phyloP scores from a whole-genome alignment of 2,888 invertebrate genomes.

The Tetrapedia diversipes region DNA sequence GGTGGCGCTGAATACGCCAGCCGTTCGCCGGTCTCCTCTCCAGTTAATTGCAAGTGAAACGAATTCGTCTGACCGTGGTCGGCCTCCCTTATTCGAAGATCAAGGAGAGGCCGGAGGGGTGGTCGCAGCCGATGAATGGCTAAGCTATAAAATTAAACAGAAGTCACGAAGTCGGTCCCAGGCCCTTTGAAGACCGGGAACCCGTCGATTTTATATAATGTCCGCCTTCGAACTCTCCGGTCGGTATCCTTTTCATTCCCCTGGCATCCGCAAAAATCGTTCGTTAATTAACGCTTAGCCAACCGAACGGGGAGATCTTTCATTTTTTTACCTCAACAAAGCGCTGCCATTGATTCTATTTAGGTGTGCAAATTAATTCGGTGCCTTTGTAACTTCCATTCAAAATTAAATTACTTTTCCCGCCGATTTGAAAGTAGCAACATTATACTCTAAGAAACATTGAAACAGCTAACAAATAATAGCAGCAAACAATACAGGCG shows the following conservation, averaged over 20 bases:
- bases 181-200: slow-evolving; percentile 21
- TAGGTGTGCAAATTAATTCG: no score
- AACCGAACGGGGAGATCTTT: slow-evolving; percentile 9
- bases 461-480: no score
- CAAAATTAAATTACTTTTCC: no score
- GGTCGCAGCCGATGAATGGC: slow-evolving; percentile 23
- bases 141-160: slow-evolving; percentile 41
- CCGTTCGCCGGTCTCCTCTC: neutral
- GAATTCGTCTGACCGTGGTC: slow-evolving; percentile 14
- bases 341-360: no score
- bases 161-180: slow-evolving; percentile 31
- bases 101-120: neutral
- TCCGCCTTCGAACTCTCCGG: slow-evolving; percentile 15
- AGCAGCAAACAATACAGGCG: no score
- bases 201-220: slow-evolving; percentile 61
- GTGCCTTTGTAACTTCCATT: no score
- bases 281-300: slow-evolving; percentile 59
- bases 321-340: no score
- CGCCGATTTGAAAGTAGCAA: no score
- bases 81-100: slow-evolving; percentile 42
- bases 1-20: slow-evolving; percentile 4
- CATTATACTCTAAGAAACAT: no score
- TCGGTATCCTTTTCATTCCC: slow-evolving; percentile 41
- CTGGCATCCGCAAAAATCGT: slow-evolving; percentile 53
- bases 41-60: slow-evolving; percentile 32